Base-by-base conservation (phyloP, 2,797 vertebrate species). In the Lepilemur septentrionalis region DNA sequence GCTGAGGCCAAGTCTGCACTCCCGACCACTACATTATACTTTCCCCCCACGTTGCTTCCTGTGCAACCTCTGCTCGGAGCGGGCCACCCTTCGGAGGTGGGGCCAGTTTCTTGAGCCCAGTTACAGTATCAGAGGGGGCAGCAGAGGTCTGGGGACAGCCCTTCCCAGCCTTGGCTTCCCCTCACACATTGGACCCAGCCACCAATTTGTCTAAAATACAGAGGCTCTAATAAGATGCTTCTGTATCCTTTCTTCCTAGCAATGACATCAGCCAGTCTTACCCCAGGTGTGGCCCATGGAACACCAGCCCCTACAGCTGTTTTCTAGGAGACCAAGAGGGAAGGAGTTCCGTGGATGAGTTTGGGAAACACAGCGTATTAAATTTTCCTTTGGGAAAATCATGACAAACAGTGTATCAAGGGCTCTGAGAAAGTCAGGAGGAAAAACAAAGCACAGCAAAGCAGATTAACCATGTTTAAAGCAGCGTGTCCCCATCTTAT, bases 21-120 rank as follows among this genome's bases (percentile, higher is more conserved):
- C 67, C 61, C 11, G 70, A n/a, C 9, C 8, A 2, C 25, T 10
- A 2, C 0, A 0, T 9, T 32, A 13, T 7, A 1, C 28, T 43
- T 20, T 17, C 35, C 28, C 55, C 30, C 13, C 10, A 28, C 1
- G 9, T 50, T 32, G 41, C 30, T 94, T 61, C 65, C 48, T 30
- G 15, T 22, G 67, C 46, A 59, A 43, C 20, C 1, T 0, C 85
- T 35, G 13, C 15, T 35, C 15, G 7, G 43, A 14, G 3, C 2
- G 35, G 63, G 59, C 7, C 81, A 7, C 23, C 25, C 28, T 46
- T n/a, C 75, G 17, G 63, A 91, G 22, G 18, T 18, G 10, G 32
- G 13, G 22, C 13, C 35, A 18, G 4, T 59, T 6, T 72, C 69
- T 41, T 48, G 55, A 59, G 46, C 25, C 61, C 9, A 2, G 2